These are phyloP conservation scores for Trachelipus rathkii DNA, from an alignment of 1,140 invertebrate species.

Conservation along the genomic window DNA sequence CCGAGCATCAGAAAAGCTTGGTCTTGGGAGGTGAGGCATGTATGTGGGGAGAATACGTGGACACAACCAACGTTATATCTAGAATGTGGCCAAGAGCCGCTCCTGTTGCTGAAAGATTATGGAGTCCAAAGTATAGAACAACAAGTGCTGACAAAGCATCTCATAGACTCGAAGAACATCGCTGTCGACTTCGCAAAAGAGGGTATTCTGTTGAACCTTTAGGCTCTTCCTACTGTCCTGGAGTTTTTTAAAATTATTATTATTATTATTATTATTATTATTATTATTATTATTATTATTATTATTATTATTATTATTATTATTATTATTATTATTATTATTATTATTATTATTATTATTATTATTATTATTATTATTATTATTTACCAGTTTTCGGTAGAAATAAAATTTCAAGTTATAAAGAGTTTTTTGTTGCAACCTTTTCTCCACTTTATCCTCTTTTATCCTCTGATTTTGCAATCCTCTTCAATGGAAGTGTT, in stretches of 20 bases:
- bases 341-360: too few relatives aligned
- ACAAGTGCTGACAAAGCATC: constrained; percentile 53
- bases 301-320: too few relatives aligned
- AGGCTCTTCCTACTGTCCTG: constrained; percentile 34
- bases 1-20: constrained; percentile 36
- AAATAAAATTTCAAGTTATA: too few relatives aligned
- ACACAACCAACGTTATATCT: constrained; percentile 60
- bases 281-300: too few relatives aligned
- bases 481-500: too few relatives aligned
- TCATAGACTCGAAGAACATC: constrained; percentile 71
- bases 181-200: constrained; percentile 73
- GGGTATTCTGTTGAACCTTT: constrained; percentile 66
- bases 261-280: not conserved
- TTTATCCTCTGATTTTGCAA: too few relatives aligned
- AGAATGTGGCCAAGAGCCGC: constrained; percentile 74
- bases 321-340: too few relatives aligned
- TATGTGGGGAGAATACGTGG: constrained; percentile 85
- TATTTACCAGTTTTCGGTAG: too few relatives aligned
- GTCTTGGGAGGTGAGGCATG: constrained; percentile 83
- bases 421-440: too few relatives aligned
- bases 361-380: too few relatives aligned
- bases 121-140: constrained; percentile 60
- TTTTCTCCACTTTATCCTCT: too few relatives aligned
- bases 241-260: constrained; percentile 15
- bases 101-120: constrained; percentile 78